Base-by-base conservation (phyloP, 2,113 vertebrate genomes). In the Clarias batrachus region DNA sequence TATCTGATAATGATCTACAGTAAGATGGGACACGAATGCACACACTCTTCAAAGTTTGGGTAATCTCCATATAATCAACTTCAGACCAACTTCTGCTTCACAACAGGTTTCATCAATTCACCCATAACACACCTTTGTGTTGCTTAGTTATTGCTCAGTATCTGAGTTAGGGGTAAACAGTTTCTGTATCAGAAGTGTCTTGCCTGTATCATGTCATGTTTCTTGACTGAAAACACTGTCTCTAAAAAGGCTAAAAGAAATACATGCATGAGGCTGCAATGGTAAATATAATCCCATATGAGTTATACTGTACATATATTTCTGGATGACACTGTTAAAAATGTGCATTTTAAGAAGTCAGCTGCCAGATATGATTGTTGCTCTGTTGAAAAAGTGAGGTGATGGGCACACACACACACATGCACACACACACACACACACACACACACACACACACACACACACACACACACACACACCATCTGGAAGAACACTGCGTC, bases 311-410 rank as follows among this genome's bases (percentile, higher is more conserved):
- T 60, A 71, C 14, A 59, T 23, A 16, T 16, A 57, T 68, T 85
- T 80, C 30, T 56, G 62, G 48, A 21, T 19, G 59, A 63, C 25
- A 37, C 17, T 85, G 25, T 70, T 79, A 11, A 68, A 37, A 57
- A 79, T 87, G 63, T 87, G 66, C 81, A 85, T 87, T 88, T 89
- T 62, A 87, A 87, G 84, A 83, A 85, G 86, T 81, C 71, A 83
- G 84, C 81, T 88, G 84, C 86, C 89, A 81, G 76, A 87, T 41
- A 85, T 48, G 87, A 88, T 87, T 83, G 88, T 62, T 80, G 70
- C 17, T 80, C 62, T 85, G 65, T 48, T 76, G n/a, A 37, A 79
- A 87, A 52, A 66, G 41, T 9, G 27, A 19, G n/a, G 63, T 17
- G 60, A 85, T 56, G 73, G 73, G 78, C 37, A 73, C 73, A 89